Evolutionary conservation across 2,113 vertebrate species (phyloP), one percentile per base, ranked within the genome.

Genomic region (Sarotherodon lohbergeri): DNA sequence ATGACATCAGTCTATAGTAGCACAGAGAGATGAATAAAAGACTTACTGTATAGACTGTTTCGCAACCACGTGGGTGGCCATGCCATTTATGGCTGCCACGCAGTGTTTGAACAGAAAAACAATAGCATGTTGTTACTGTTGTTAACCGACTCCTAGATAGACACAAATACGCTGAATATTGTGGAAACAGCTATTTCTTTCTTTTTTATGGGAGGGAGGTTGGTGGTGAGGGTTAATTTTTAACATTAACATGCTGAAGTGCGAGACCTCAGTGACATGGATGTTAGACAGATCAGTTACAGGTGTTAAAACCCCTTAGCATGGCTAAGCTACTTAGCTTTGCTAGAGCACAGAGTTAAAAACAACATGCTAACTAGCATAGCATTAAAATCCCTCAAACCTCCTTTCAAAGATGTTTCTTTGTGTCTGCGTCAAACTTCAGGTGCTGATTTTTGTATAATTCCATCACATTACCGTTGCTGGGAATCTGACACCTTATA

Each of bases 1-100:
- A 91, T 94, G 81, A 94, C 88, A 86, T 95, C 90, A 93, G n/a
- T n/a, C 41, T 29, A 80, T 82, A 84, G 87, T 83, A 73, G 83
- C 81, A 85, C 48, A 24, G 55, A 66, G 56, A 87, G 56, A 86
- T 73, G 32, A 82, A 43, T 78, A n/a, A 52, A 52, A 7, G 46
- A 13, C 71, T 48, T 76, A 29, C 9, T 55, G 24, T 39, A 27
- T 13, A 50, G 71, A 22, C 19, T 50, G 9, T 19, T 0, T 36
- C 4, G 13, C 14, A 39, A 17, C 17, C 19, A n/a, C 0, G 1
- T 73, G 29, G n/a, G 14, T 81, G 22, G 55, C 10, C 48, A 78
- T 41, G 85, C 81, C 80, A 24, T 41, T 66, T 39, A 13, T 11
- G 17, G 4, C 43, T 76, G 34, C 63, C 9, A 43, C 4, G 3